Evolutionary conservation across 2,113 vertebrate species (phyloP).

Genomic region (Chaetorhynchus papuensis): DNA sequence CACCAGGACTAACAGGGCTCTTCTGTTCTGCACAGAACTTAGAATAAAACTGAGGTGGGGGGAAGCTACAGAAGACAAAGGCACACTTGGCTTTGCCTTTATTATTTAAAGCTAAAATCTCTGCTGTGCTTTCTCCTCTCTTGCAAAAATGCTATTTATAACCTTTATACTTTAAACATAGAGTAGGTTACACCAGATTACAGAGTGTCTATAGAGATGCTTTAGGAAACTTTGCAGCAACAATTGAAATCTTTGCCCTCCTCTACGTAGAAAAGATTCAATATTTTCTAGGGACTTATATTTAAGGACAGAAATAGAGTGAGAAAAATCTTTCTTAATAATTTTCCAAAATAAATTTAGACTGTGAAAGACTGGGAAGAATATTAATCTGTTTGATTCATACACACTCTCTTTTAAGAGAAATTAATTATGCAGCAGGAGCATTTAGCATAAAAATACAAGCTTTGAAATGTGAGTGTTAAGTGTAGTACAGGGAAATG

Average conservation of each 20-base stretch:
- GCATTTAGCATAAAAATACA: conserved; percentile 47
- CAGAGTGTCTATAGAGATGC: neutral
- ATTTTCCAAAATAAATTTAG: neutral
- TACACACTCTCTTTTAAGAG: neutral
- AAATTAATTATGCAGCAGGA: conserved; percentile 44
- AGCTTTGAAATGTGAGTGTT: conserved; percentile 21
- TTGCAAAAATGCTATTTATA: neutral
- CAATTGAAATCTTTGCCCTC: neutral
- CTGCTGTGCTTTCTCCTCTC: neutral
- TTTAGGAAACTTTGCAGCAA: neutral
- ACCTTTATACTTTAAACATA: neutral
- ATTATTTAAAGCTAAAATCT: neutral
- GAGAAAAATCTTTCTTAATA: neutral
- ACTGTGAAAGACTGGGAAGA: neutral
- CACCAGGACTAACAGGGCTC: neutral
- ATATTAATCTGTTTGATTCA: conserved; percentile 40
- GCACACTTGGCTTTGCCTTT: neutral
- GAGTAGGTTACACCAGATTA: neutral
- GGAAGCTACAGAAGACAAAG: neutral
- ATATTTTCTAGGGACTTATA: neutral
- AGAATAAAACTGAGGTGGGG: neutral
- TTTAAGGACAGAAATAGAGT: neutral
- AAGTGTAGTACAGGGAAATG: conserved; percentile 44
- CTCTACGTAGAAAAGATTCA: neutral
- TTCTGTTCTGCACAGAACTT: neutral